Evolutionary conservation across 2,113 vertebrate genomes (phyloP).

Genomic region (Ageneiosus marmoratus): DNA sequence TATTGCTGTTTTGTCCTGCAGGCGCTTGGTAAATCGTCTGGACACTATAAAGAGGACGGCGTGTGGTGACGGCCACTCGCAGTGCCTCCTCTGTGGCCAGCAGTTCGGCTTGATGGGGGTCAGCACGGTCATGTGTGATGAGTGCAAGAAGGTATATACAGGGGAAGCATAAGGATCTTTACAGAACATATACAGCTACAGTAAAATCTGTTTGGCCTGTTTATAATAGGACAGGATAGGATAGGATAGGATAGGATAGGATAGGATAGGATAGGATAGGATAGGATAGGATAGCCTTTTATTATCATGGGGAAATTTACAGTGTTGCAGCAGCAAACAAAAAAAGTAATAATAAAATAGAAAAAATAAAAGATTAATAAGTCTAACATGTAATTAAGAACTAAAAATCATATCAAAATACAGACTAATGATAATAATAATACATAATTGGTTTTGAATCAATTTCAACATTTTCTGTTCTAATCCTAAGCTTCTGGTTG

Average conservation of each 20-base stretch:
- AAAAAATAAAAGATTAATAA: too few species aligned
- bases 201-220: not conserved
- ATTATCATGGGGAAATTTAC: too few species aligned
- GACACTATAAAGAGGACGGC: conserved; percentile 85
- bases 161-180: not conserved
- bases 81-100: conserved; percentile 87
- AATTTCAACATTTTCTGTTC: not conserved
- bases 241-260: too few species aligned
- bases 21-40: conserved; percentile 85
- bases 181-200: not conserved
- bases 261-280: too few species aligned
- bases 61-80: conserved; percentile 84
- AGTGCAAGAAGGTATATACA: conserved; percentile 87
- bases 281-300: too few species aligned
- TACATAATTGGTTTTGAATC: not conserved
- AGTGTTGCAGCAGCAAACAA: too few species aligned
- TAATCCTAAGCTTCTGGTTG: not conserved
- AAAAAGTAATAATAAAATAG: too few species aligned
- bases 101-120: conserved; percentile 79
- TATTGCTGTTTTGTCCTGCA: conserved; percentile 53
- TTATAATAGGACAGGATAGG: too few species aligned
- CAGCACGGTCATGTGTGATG: conserved; percentile 82
- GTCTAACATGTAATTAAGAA: too few species aligned
- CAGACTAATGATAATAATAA: too few species aligned
- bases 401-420: too few species aligned